A percentile compares a stretch with the other conserved stretches of the same genome.
Evolutionary conservation across 2,113 vertebrate species (phyloP).

Genomic region (Pristiophorus japonicus): DNA sequence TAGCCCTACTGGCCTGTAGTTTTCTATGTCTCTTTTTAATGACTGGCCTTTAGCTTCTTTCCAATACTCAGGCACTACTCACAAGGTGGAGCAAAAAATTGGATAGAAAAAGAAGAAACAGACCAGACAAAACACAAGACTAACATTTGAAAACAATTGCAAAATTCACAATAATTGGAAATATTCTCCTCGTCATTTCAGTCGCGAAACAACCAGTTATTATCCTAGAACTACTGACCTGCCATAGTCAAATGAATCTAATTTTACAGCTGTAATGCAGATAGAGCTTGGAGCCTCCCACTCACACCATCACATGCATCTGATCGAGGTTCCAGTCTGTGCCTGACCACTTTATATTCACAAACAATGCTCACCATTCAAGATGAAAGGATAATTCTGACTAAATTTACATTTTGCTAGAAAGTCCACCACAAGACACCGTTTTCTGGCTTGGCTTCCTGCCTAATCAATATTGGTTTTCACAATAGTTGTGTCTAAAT

Average conservation of each 20-base stretch:
- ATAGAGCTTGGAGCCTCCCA: background rate
- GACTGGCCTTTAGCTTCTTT: background rate
- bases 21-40: background rate
- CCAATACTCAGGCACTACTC: background rate
- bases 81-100: background rate
- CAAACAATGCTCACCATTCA: background rate
- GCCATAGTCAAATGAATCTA: background rate
- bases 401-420: background rate
- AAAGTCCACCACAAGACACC: background rate
- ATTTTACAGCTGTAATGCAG: background rate
- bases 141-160: background rate
- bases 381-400: background rate
- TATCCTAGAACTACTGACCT: background rate
- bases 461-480: background rate
- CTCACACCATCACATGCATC: background rate
- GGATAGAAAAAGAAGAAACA: background rate
- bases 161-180: background rate
- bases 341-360: background rate
- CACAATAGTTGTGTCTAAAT: background rate
- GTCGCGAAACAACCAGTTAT: background rate
- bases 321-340: background rate
- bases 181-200: background rate
- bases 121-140: background rate
- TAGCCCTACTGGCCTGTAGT: too few relatives aligned
- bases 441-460: background rate